Percentiles rank a stretch among this genome's conserved stretches.
Conservation (phyloP, 2,797 vertebrate genomes). For the Emydoidea blandingii region DNA sequence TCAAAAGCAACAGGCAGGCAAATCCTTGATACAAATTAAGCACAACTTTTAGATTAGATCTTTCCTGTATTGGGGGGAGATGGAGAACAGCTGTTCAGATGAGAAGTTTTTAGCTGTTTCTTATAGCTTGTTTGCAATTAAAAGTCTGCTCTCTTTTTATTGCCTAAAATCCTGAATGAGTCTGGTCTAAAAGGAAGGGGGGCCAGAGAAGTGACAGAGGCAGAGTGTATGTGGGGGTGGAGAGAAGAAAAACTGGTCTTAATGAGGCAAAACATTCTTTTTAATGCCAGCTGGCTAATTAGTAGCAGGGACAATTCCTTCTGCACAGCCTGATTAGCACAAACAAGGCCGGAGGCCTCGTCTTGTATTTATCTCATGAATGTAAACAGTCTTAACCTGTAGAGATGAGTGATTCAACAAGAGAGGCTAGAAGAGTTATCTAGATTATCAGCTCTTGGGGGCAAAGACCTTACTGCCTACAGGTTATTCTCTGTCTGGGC, state of each 20-base stretch:
- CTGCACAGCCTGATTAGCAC: background rate
- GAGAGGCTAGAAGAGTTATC: background rate
- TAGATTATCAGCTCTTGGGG: rapidly evolving
- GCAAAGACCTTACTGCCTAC: background rate
- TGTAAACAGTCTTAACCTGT: background rate
- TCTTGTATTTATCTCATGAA: background rate
- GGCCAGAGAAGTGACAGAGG: background rate
- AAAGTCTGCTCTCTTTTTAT: background rate
- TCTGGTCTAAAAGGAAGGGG: background rate
- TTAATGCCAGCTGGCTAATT: conserved; percentile 21
- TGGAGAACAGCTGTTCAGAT: background rate
- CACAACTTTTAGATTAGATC: background rate
- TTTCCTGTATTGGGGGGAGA: background rate
- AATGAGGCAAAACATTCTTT: conserved; percentile 22
- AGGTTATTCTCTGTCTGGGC: background rate
- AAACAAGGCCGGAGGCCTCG: background rate
- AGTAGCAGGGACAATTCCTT: background rate
- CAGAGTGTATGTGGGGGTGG: background rate
- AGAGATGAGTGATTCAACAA: background rate
- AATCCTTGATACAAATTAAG: rapidly evolving
- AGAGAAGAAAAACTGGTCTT: background rate
- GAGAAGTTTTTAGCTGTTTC: background rate
- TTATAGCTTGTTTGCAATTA: background rate
- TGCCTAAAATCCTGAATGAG: background rate
- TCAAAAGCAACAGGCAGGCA: background rate